phyloP scores from a whole-genome alignment of 2,888 invertebrate species.

The Platycnemis pennipes region DNA sequence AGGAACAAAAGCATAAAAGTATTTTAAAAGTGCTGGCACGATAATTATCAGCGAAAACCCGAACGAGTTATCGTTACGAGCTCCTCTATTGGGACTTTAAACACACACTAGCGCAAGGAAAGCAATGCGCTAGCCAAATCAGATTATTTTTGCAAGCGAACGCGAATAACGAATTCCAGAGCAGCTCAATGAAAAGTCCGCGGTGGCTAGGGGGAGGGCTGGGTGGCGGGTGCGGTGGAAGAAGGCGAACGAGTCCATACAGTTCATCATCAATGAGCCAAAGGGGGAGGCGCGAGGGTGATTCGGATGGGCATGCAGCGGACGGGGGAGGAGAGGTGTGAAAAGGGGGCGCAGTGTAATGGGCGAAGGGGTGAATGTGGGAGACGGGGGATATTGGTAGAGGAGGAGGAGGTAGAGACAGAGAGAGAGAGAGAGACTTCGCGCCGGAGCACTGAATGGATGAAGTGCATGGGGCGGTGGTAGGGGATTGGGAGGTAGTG shows the following conservation, averaged over 20 bases:
- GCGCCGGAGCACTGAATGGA: too few species aligned
- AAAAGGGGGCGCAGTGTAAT: too few species aligned
- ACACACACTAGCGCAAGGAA: too few species aligned
- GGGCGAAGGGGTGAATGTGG: not conserved
- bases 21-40: too few species aligned
- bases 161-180: not conserved
- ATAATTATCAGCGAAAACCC: too few species aligned
- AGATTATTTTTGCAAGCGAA: not conserved
- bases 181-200: not conserved
- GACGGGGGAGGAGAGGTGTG: not conserved
- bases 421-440: too few species aligned
- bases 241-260: not conserved
- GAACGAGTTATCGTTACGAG: too few species aligned
- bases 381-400: not conserved
- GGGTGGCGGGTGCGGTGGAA: not conserved
- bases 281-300: not conserved
- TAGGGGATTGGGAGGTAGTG: not conserved
- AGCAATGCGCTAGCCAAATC: too few species aligned
- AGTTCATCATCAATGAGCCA: not conserved
- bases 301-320: not conserved
- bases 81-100: too few species aligned
- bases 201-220: not conserved
- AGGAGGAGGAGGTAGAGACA: conserved; percentile 12
- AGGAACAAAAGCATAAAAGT: too few species aligned
- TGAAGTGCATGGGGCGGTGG: not conserved